A percentile compares a stretch with the other conserved stretches of the same genome.
phyloP scores from a whole-genome alignment of 2,113 vertebrate species.

The Hylia prasina region DNA sequence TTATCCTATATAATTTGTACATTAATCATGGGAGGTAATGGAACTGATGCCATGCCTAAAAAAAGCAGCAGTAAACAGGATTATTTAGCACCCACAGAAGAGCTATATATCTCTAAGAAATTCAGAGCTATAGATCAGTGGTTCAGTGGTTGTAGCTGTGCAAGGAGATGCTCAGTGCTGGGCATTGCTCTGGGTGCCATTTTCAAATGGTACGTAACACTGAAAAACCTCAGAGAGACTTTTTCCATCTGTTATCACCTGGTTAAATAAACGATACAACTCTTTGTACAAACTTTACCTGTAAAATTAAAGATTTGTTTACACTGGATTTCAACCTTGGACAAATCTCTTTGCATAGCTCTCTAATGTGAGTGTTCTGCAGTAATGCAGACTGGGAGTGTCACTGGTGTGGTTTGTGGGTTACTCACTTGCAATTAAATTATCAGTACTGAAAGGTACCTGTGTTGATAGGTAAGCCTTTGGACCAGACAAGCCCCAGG shows the following conservation, averaged over 20 bases:
- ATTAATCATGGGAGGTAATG: background rate
- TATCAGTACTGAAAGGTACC: background rate
- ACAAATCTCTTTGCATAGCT: background rate
- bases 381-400: background rate
- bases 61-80: background rate
- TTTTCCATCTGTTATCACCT: background rate
- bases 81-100: background rate
- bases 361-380: rapidly evolving
- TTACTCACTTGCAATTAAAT: background rate
- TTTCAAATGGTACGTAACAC: background rate
- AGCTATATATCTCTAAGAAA: background rate
- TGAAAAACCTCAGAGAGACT: background rate
- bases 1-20: background rate
- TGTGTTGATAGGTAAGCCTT: background rate
- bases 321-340: background rate
- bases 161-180: background rate
- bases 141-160: background rate
- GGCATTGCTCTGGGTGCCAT: background rate
- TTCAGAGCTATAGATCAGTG: background rate
- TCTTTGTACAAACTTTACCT: background rate
- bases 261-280: background rate
- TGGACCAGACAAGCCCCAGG: background rate
- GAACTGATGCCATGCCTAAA: background rate
- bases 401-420: background rate
- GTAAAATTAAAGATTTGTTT: background rate